Conservation (phyloP, 2,797 vertebrate genomes). For the Aplochiton taeniatus region DNA sequence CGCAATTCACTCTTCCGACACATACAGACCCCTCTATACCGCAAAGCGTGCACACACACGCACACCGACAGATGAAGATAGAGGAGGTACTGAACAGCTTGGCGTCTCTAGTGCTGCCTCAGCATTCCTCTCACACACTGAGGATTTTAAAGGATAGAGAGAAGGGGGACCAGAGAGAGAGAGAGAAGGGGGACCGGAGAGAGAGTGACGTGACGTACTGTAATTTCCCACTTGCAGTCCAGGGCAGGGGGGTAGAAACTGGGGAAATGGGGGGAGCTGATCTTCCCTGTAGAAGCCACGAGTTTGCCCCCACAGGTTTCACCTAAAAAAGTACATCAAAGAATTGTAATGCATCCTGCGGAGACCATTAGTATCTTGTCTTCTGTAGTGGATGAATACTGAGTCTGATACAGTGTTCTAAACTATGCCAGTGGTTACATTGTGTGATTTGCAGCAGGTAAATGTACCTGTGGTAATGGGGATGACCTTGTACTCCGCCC, state of each 20-base stretch:
- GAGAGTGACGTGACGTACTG: constrained; percentile 56
- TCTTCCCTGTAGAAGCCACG: constrained; percentile 35
- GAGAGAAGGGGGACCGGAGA: constrained; percentile 4
- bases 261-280: constrained; percentile 73
- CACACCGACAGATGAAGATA: constrained; percentile 73
- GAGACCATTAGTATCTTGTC: background rate
- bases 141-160: background rate
- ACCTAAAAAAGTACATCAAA: constrained; percentile 47
- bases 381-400: background rate
- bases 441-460: no score
- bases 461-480: constrained; percentile 49
- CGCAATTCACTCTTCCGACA: background rate
- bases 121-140: constrained; percentile 64
- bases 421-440: no score
- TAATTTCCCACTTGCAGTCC: constrained; percentile 77
- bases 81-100: constrained; percentile 74
- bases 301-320: constrained; percentile 59
- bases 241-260: constrained; percentile 76
- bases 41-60: constrained; percentile 6
- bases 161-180: background rate
- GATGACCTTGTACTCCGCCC: constrained; percentile 54
- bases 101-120: constrained; percentile 69
- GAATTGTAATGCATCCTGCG: background rate
- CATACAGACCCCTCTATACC: background rate
- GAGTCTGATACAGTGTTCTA: no score